Evolutionary conservation across 1,140 invertebrate genomes (phyloP), one percentile per base, ranked within the genome.

Genomic region (Acarapis woodi): DNA sequence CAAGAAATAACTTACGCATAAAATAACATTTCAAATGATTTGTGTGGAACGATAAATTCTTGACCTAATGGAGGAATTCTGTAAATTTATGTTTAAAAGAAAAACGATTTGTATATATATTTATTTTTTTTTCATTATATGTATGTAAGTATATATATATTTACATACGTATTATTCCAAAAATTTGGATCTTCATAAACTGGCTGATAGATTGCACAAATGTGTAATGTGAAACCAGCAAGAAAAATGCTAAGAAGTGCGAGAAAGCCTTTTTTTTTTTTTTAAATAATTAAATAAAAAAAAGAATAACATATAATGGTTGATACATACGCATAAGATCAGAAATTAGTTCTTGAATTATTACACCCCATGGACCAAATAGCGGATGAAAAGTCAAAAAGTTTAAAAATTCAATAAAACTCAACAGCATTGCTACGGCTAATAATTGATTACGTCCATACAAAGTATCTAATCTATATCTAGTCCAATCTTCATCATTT

Each of bases 201-300:
- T 32, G 51, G 49, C 24, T 51, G 49, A 39, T 51, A 51, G 32
- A 53, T 47, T 24, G 52, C 49, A 39, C 47, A 51, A 31, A 99
- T 75, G 49, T 90, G 79, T 67, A 96, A 79, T 1, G 88, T 93
- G 53, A 99, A 99, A 32, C 90, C 90, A 52, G 88, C 75, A 43
- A 97, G 78, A 58, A 97, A 99, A 54, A 97, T 90, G 12, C 77
- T 71, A 48, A 97, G 59, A 6, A 99, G 88, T 18, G 88, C 87
- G 38, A 97, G 62, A 58, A 99, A 97, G 44, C 87, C n/a, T n/a
- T n/a, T n/a, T n/a, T n/a, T n/a, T n/a, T n/a, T n/a, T n/a, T n/a
- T n/a, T n/a, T n/a, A n/a, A n/a, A n/a, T n/a, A n/a, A n/a, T n/a
- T n/a, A n/a, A n/a, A n/a, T n/a, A n/a, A n/a, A n/a, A n/a, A n/a